Percentiles rank a stretch among this genome's conserved stretches.
phyloP scores from a whole-genome alignment of 92 coral and sea anemone species.

The Epizoanthus stellaris region DNA sequence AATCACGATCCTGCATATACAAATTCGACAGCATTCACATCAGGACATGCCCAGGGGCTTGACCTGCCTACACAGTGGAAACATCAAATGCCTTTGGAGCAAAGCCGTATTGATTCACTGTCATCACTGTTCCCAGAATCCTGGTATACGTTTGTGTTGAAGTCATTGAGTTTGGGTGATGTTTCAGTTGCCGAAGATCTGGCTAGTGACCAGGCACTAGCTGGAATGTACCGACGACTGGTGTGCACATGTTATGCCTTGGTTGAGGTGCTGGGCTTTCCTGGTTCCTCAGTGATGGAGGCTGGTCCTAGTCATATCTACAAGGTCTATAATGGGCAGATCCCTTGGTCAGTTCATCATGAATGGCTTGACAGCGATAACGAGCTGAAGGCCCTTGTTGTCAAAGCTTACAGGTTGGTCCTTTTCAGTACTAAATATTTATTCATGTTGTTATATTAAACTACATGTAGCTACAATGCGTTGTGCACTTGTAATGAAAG shows the following conservation, averaged over 20 bases:
- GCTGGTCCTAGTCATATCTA: conserved; percentile 90
- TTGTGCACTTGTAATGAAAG: too few relatives aligned
- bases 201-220: conserved; percentile 54
- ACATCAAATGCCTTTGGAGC: conserved; percentile 55
- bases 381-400: conserved; percentile 70
- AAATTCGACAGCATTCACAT: conserved; percentile 37
- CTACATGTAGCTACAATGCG: too few relatives aligned
- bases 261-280: conserved; percentile 90
- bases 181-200: conserved; percentile 50
- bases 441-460: background rate
- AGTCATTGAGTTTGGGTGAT: conserved; percentile 50
- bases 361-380: conserved; percentile 83
- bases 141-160: conserved; percentile 77
- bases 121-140: conserved; percentile 69
- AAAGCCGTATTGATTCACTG: conserved; percentile 58
- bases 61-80: conserved; percentile 81
- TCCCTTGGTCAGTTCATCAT: conserved; percentile 92
- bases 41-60: conserved; percentile 60
- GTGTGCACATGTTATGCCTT: conserved; percentile 81
- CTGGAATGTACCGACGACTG: conserved; percentile 59
- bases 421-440: background rate
- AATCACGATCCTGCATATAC: conserved; percentile 15
- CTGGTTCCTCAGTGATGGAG: conserved; percentile 75
- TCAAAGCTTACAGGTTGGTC: conserved; percentile 93
- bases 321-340: conserved; percentile 75